These are phyloP conservation scores for Montipora foliosa DNA, from an alignment of 64 coral and sea anemone genomes.

Conservation along the genomic window DNA sequence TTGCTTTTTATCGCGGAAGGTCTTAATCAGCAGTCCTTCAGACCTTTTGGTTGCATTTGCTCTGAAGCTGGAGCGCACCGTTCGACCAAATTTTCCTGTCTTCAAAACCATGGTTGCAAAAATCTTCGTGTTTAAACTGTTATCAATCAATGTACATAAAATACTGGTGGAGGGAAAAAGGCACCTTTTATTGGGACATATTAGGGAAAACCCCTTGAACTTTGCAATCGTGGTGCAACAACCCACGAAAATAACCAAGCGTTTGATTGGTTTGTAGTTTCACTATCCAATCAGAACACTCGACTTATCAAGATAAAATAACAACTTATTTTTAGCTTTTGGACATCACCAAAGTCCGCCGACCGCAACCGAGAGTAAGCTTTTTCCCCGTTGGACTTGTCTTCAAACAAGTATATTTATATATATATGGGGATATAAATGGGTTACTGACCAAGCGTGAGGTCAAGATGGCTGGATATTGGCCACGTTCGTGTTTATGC, in stretches of 20 bases:
- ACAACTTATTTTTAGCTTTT: constrained; percentile 43
- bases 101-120: constrained; percentile 56
- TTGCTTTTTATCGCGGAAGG: background rate
- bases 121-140: background rate
- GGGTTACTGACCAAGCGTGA: no score
- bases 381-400: no score
- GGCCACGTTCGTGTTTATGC: no score
- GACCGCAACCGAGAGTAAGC: no score
- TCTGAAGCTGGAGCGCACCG: constrained; percentile 46
- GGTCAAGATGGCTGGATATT: no score
- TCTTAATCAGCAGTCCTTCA: constrained; percentile 39
- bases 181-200: background rate
- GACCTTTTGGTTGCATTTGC: background rate
- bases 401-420: no score
- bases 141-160: no score
- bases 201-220: background rate
- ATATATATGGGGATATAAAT: no score
- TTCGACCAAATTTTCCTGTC: constrained; percentile 74
- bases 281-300: constrained; percentile 24
- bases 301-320: background rate
- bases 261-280: background rate
- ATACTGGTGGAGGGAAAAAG: no score
- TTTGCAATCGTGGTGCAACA: constrained; percentile 14
- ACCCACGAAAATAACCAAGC: background rate
- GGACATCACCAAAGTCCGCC: constrained; percentile 16